Evolutionary conservation across 53 echinoderm and acorn worm species (phyloP), one percentile per base, ranked within the genome.

Genomic region (Holothuria scabra): DNA sequence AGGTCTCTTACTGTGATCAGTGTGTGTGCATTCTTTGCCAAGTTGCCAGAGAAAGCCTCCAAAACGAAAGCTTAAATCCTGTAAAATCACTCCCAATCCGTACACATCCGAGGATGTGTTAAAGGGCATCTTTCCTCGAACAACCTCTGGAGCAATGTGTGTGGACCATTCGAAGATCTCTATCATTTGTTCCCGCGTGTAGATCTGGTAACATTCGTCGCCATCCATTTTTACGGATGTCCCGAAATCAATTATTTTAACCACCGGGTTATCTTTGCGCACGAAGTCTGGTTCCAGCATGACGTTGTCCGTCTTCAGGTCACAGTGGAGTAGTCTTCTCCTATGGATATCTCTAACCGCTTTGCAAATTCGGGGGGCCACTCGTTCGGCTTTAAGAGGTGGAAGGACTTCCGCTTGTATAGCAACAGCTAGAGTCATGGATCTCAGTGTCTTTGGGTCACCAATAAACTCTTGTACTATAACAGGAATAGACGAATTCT

Each of bases 381-480:
- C 46, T 1, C 23, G 23, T 18, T 48, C 12, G 18, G 49, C 26
- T 28, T 75, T 75, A 28, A 24, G 20, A 7, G 28, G 28, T 11
- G 21, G 48, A 1, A 75, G 13, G 12, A 75, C 75, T 12, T 26
- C 7, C 16, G 49, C 55, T 16, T 3, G 23, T 11, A 75, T 46
- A n/a, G 75, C 75, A 3, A 48, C n/a, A 14, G 46, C 52, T 44
- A 75, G 49, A 14, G 75, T 75, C 20, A 26, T 49, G 2, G 52
- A 46, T 28, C 55, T 46, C 4, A 23, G 11, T 9, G 30, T 44
- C 7, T 12, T 24, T 25, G 23, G 22, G 52, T 75, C 75, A 10
- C 75, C 75, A 28, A 75, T 55, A 21, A 49, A 75, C 52, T 75
- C 75, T 75, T 75, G 75, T 14, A 75, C 75, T 14, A 75, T 13